phyloP scores from a whole-genome alignment of 1,140 invertebrate species.

The Telenomus remus region DNA sequence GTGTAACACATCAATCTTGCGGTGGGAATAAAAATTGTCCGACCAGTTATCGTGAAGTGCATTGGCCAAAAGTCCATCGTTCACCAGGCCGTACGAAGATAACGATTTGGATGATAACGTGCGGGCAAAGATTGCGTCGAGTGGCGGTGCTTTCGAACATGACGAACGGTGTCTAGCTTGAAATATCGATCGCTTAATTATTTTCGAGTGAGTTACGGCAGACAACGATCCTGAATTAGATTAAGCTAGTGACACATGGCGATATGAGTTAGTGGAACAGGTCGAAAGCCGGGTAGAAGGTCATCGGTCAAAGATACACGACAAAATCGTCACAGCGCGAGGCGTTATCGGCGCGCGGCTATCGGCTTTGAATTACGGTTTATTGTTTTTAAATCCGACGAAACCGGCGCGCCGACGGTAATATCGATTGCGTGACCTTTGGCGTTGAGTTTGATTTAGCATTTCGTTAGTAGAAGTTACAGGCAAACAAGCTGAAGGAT shows the following conservation, averaged over 20 bases:
- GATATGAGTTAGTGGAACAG: slow-evolving; percentile 68
- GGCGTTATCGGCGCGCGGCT: slow-evolving; percentile 12
- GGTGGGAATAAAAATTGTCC: too few species aligned
- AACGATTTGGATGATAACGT: slow-evolving; percentile 52
- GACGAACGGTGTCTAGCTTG: slow-evolving; percentile 56
- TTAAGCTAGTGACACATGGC: slow-evolving; percentile 69
- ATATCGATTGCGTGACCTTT: slow-evolving; percentile 15
- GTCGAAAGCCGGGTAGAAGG: slow-evolving; percentile 40
- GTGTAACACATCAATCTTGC: too few species aligned
- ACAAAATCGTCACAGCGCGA: slow-evolving; percentile 21
- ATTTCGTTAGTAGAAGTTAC: slow-evolving; percentile 8
- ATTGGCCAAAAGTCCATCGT: slow-evolving; percentile 18
- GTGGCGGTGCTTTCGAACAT: slow-evolving; percentile 52
- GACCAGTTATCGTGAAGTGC: too few species aligned
- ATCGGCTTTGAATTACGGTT: slow-evolving; percentile 24
- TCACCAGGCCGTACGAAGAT: slow-evolving; percentile 35
- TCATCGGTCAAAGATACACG: slow-evolving; percentile 32
- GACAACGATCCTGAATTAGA: slow-evolving; percentile 71
- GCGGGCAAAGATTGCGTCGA: slow-evolving; percentile 60
- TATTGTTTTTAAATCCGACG: slow-evolving; percentile 15
- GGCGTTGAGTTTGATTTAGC: slow-evolving; percentile 3
- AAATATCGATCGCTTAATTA: slow-evolving; percentile 70
- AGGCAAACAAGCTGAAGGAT: slow-evolving; percentile 18
- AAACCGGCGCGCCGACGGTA: neutral
- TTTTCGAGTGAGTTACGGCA: slow-evolving; percentile 69